Evolutionary conservation across 2,888 invertebrate species (phyloP), one percentile per base, ranked within the genome.

Genomic region (Noctua pronuba): DNA sequence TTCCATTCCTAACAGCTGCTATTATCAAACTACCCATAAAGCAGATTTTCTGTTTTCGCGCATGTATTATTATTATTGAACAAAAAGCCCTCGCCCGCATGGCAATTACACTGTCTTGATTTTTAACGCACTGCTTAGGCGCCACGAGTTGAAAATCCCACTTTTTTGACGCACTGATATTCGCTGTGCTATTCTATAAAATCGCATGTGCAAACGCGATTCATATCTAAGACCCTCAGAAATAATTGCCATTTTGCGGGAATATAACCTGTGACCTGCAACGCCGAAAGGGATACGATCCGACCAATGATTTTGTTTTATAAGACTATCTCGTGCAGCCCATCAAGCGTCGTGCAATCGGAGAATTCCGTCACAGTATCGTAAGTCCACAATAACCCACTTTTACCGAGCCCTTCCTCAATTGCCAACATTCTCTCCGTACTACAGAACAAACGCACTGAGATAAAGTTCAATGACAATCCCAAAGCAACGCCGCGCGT

Each of bases 381-480:
- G 31, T 31, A n/a, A 65, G 10, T 28, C 24, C 31, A 49, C 35
- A 58, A 49, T 52, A 78, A 55, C 72, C 72, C 35, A 81, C 62
- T n/a, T 67, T 62, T 68, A 46, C 55, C 2, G 2, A 49, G 69
- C 84, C 84, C 80, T 84, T 66, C 46, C 28, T 62, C 46, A 74
- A 38, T 64, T 41, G n/a, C 18, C 49, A 68, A 21, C 28, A 16
- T 28, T 62, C 21, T n/a, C 55, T 73, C 41, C 55, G 2, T 52
- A 52, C 46, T 65, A 21, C n/a, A 8, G 16, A 21, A 60, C 18
- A 66, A 69, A 60, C 21, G 44, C 28, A 44, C 13, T 18, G 7
- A 46, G 8, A n/a, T 31, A 85, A 81, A 85, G 66, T 77, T 83
- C 85, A 85, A 76, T 69, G 81, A 60, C 71, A 69, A 60, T 35